Conservation (phyloP, 2,797 vertebrate species). For the Scolopax bukidnonensis region DNA sequence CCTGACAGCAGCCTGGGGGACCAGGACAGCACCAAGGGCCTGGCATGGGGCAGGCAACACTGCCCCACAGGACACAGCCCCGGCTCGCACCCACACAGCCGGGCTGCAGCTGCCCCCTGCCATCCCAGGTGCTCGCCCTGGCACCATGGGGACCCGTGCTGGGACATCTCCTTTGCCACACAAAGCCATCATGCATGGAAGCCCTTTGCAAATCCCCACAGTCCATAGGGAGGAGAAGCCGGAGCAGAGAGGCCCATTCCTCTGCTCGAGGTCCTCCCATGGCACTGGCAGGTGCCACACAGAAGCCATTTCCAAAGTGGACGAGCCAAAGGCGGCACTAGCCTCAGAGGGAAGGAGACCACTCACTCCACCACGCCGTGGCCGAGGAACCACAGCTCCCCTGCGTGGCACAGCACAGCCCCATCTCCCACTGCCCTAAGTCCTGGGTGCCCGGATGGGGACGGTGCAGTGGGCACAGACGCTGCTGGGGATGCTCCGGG, state of each 20-base stretch:
- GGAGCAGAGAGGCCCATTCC: not conserved
- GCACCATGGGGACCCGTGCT: accelerated
- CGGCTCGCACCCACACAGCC: accelerated
- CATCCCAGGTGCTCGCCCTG: accelerated
- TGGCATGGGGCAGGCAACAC: not conserved
- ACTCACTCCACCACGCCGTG: accelerated
- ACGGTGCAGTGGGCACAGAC: accelerated
- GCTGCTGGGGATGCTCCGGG: not conserved
- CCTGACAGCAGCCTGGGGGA: not conserved
- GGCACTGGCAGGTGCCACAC: accelerated
- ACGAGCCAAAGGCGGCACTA: accelerated
- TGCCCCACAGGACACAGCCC: not conserved
- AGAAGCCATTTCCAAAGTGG: not conserved
- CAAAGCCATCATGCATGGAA: accelerated
- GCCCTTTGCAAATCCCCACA: not conserved
- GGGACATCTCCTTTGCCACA: not conserved
- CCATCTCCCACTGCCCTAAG: accelerated
- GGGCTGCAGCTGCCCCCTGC: not conserved
- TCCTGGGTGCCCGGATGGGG: accelerated
- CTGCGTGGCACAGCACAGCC: accelerated
- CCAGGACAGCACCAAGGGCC: not conserved
- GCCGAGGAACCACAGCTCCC: accelerated
- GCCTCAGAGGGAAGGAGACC: not conserved
- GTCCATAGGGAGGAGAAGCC: accelerated
- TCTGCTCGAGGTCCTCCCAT: accelerated